Percentiles rank a stretch among this genome's conserved stretches.
Conservation (phyloP, 2,113 vertebrate genomes). For the Clarias batrachus region DNA sequence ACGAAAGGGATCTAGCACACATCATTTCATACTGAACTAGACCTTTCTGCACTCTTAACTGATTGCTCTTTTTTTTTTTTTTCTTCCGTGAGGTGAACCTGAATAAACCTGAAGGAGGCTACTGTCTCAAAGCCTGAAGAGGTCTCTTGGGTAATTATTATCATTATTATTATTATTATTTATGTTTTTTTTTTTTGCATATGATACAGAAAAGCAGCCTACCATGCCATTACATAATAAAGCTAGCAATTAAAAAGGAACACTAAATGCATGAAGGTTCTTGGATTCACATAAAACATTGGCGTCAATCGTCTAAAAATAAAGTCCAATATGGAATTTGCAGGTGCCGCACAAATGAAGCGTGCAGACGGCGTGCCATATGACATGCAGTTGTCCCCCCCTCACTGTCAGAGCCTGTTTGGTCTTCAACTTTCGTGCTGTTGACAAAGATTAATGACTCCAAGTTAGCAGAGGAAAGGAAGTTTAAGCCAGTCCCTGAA, state of each 20-base stretch:
- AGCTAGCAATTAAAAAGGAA: not conserved
- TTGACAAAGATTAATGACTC: slow-evolving; percentile 68
- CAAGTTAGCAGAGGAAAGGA: slow-evolving; percentile 57
- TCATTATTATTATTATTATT: too few relatives aligned
- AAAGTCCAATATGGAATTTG: slow-evolving; percentile 7
- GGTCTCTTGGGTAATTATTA: not conserved
- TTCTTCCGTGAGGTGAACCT: slow-evolving; percentile 3
- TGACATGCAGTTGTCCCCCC: not conserved
- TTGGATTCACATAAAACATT: not conserved
- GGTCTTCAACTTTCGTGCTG: slow-evolving; percentile 36
- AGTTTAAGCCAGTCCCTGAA: slow-evolving; percentile 50
- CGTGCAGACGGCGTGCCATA: not conserved
- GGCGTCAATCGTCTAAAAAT: not conserved
- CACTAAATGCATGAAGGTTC: slow-evolving; percentile 13
- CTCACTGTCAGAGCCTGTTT: slow-evolving; percentile 22
- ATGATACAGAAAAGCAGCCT: not conserved
- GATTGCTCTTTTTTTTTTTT: not conserved
- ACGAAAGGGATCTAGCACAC: not conserved
- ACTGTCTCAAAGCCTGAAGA: not conserved
- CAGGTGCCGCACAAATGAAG: not conserved
- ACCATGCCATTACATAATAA: not conserved
- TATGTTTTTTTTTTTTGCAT: not conserved
- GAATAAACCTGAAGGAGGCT: not conserved
- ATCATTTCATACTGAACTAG: not conserved
- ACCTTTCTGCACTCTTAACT: slow-evolving; percentile 42